Evolutionary conservation across 2,797 vertebrate genomes (phyloP).

Genomic region (Adrianichthys oophorus): DNA sequence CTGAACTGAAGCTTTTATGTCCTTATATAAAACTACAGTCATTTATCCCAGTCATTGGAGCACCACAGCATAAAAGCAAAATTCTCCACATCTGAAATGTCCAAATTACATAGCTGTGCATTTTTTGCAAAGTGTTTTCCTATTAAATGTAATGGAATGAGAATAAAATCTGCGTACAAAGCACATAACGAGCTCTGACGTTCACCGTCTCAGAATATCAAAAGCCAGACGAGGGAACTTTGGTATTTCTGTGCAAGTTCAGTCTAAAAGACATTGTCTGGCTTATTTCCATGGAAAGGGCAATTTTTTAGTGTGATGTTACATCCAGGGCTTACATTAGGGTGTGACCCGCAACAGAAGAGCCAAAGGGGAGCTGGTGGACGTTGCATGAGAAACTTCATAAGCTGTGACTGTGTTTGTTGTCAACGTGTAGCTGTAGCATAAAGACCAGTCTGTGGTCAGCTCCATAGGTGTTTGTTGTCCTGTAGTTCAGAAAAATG

Average conservation of each 20-base stretch:
- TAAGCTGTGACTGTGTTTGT: no score
- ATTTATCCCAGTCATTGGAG: not conserved
- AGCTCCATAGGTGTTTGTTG: no score
- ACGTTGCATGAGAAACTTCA: no score
- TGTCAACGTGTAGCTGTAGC: no score
- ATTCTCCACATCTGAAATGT: no score
- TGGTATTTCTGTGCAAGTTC: conserved; percentile 16
- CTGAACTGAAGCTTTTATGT: not conserved
- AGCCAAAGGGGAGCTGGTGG: no score
- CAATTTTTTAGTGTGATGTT: no score
- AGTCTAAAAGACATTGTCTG: conserved; percentile 24
- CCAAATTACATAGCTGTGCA: not conserved
- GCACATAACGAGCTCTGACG: not conserved
- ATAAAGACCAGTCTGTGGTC: no score
- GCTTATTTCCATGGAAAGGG: conserved; percentile 20
- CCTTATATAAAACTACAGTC: not conserved
- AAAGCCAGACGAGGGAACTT: conserved; percentile 19
- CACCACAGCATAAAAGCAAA: no score
- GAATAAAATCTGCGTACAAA: not conserved
- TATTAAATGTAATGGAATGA: conserved; percentile 1
- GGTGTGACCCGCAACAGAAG: no score
- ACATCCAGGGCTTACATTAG: no score
- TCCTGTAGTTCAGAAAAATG: no score
- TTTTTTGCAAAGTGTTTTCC: not conserved
- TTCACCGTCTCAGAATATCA: not conserved